These are phyloP conservation scores for Isurus oxyrinchus DNA, from an alignment of 2,113 vertebrate genomes.

Conservation along the genomic window DNA sequence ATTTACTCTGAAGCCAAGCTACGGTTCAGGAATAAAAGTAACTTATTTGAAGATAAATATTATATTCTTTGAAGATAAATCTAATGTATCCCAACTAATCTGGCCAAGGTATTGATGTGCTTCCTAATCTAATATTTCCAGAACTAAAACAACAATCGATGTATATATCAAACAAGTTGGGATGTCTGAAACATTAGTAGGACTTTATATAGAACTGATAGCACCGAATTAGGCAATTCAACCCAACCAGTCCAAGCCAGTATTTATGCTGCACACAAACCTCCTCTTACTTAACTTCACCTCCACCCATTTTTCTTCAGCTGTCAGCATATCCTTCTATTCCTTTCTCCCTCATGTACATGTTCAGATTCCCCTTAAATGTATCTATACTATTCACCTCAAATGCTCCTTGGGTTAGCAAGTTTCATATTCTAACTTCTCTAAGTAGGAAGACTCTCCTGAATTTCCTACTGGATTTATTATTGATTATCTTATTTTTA, in stretches of 20 bases:
- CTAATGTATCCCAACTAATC: not conserved
- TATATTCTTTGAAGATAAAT: not conserved
- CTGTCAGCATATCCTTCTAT: not conserved
- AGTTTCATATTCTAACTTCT: not conserved
- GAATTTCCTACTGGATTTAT: not conserved
- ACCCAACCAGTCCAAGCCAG: not conserved
- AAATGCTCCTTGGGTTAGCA: not conserved
- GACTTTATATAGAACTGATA: too few species aligned
- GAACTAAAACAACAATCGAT: not conserved
- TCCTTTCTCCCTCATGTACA: not conserved
- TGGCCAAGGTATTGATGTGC: not conserved
- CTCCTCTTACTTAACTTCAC: not conserved
- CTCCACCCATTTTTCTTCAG: not conserved
- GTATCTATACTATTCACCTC: not conserved
- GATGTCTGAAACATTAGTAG: not conserved
- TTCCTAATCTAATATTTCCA: not conserved
- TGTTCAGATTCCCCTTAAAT: not conserved
- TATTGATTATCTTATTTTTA: not conserved
- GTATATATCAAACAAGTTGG: not conserved
- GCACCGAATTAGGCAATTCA: not conserved
- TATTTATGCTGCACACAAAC: not conserved
- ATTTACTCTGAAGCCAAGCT: not conserved
- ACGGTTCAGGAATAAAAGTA: not conserved
- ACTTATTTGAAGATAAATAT: not conserved
- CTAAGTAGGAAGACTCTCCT: not conserved